Base-by-base conservation (phyloP, 2,888 invertebrate genomes). In the Caenorhabditis sp. region DNA sequence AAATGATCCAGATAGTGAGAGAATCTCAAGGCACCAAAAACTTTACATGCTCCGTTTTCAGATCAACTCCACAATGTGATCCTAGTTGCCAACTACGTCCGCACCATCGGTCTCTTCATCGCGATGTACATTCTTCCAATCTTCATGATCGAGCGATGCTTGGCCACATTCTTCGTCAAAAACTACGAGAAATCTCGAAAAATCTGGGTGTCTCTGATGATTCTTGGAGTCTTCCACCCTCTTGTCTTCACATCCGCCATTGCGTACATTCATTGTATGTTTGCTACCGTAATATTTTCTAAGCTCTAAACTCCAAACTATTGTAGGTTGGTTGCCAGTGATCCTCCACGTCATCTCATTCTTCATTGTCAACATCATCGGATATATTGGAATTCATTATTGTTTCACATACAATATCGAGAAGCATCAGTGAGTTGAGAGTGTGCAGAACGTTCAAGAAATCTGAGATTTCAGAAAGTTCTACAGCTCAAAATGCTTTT, bases 41-140 rank as follows among this genome's bases (percentile, higher is more conserved):
- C n/a, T 35, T 8, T 6, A 8, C 31, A 35, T 19, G 14, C 14
- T 14, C 1, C 24, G 16, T 10, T 49, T 74, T 44, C 63, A 77
- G 82, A 82, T 44, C 56, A 82, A 8, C 58, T 74, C 0, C 41
- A 66, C 31, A 12, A 24, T 1, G 7, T 31, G 5, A 54, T 82
- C 19, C 41, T 68, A 8, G 35, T 44, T 19, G 77, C 82, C 2
- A 82, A 79, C 38, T 82, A 73, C 26, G 44, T 73, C 49, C 38
- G 82, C 19, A 82, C 82, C 5, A 73, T 82, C n/a, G 66, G 72
- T 4, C 31, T 82, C 2, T 77, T 82, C 74, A 82, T 82, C 14
- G 82, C 82, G 1, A 69, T 82, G 61, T 77, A 82, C 66, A 72
- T 82, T 19, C 49, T 82, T 1, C 82, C 82, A 31, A 82, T 74